These are phyloP conservation scores for Molorchus minor DNA, from an alignment of 2,888 invertebrate species.

Conservation along the genomic window DNA sequence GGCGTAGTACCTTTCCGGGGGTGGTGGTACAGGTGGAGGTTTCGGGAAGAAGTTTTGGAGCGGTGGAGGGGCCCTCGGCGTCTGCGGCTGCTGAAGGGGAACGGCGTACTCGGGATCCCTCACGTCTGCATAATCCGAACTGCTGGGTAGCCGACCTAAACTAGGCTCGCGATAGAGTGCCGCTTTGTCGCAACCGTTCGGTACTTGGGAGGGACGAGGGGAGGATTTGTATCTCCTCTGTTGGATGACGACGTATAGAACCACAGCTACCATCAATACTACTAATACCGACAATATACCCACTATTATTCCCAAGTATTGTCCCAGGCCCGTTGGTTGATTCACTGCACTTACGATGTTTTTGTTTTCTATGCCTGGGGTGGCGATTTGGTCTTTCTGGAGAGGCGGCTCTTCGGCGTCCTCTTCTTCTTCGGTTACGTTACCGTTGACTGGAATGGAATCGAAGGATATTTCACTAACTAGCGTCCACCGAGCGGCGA, in stretches of 20 bases:
- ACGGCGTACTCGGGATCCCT: constrained; percentile 73
- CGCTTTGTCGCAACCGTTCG: constrained; percentile 59
- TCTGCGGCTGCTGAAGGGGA: constrained; percentile 65
- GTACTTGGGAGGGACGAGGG: constrained; percentile 53
- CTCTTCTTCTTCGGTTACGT: constrained; percentile 58
- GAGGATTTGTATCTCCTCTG: constrained; percentile 58
- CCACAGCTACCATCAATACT: constrained; percentile 58
- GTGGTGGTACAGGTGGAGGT: constrained; percentile 73
- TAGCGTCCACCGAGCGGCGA: constrained; percentile 87
- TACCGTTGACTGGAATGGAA: constrained; percentile 65
- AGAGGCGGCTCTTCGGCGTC: constrained; percentile 41
- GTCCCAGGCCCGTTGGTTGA: constrained; percentile 56
- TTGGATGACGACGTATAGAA: constrained; percentile 58
- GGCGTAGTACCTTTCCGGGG: constrained; percentile 76
- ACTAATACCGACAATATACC: constrained; percentile 58
- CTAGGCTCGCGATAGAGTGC: constrained; percentile 61
- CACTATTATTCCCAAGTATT: constrained; percentile 60
- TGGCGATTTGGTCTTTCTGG: constrained; percentile 51
- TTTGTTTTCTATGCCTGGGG: constrained; percentile 48
- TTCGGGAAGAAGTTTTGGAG: constrained; percentile 69
- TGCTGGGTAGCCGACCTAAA: constrained; percentile 51
- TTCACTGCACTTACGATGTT: constrained; percentile 59
- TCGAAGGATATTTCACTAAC: constrained; percentile 90
- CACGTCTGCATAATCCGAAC: constrained; percentile 62
- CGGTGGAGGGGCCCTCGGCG: constrained; percentile 65